Conservation (phyloP, 2,888 invertebrate species). For the Eudasyphora cyanicolor region DNA sequence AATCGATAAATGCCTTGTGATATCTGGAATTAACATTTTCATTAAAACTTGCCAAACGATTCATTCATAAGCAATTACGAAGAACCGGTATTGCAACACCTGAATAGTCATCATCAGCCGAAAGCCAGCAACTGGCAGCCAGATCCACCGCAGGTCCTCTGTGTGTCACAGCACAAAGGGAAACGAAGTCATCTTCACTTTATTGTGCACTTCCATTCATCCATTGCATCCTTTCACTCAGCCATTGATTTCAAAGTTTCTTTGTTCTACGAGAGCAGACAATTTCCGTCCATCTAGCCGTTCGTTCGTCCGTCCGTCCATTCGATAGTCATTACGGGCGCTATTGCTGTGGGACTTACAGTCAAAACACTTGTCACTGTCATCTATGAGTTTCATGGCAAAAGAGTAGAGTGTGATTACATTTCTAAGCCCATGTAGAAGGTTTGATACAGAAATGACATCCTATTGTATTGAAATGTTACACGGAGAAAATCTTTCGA, state of each 20-base stretch:
- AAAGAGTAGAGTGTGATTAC: background rate
- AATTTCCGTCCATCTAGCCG: background rate
- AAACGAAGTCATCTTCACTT: background rate
- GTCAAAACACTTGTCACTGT: background rate
- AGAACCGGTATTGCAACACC: slow-evolving; percentile 3
- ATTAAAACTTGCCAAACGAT: background rate
- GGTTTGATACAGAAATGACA: background rate
- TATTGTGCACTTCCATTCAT: background rate
- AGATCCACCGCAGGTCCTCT: background rate
- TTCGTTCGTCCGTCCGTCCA: background rate
- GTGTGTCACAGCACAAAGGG: background rate
- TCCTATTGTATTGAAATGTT: background rate
- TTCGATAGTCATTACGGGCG: background rate
- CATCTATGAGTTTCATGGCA: background rate
- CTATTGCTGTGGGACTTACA: background rate
- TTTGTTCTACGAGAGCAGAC: background rate
- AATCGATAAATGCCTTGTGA: background rate
- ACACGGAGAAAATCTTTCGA: too few relatives aligned
- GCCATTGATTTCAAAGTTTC: background rate
- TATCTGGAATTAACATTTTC: background rate
- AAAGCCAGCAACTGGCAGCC: background rate
- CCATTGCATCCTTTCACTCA: background rate
- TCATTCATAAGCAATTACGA: background rate
- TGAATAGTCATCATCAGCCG: background rate
- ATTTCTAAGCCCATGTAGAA: background rate